phyloP scores from a whole-genome alignment of 2,113 vertebrate species.

The Nyctereutes procyonoides region DNA sequence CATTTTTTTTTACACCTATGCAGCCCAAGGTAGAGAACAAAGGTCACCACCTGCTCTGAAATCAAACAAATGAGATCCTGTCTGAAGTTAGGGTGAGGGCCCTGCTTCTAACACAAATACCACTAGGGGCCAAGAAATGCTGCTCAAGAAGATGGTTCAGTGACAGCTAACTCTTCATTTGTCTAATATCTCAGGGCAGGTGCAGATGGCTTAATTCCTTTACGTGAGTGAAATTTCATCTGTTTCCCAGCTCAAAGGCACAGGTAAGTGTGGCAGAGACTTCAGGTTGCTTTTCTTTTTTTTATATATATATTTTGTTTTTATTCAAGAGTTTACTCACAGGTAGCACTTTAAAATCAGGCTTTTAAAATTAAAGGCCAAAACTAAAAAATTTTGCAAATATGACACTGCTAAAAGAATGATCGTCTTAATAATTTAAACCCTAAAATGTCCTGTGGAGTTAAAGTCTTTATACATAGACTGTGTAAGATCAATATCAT shows the following conservation, averaged over 20 bases:
- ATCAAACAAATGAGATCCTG: background rate
- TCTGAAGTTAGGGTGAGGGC: background rate
- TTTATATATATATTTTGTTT: conserved; percentile 74
- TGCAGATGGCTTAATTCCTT: background rate
- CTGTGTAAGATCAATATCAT: conserved; percentile 38
- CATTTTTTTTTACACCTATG: background rate
- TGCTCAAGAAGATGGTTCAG: background rate
- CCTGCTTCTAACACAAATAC: background rate
- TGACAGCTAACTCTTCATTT: background rate
- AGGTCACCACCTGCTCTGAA: background rate
- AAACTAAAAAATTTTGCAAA: conserved; percentile 65
- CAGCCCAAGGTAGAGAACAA: background rate
- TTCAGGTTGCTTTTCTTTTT: too few species aligned
- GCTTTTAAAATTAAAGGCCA: conserved; percentile 79
- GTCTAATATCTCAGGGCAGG: background rate
- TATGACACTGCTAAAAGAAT: conserved; percentile 68
- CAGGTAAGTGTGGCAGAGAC: background rate
- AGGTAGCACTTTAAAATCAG: conserved; percentile 77
- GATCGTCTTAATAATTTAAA: conserved; percentile 76
- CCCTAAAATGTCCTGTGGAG: conserved; percentile 61
- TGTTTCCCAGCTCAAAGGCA: background rate
- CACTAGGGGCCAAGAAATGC: background rate
- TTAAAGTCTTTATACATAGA: conserved; percentile 61
- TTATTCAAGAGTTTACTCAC: conserved; percentile 80
- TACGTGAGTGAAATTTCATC: background rate